phyloP scores from a whole-genome alignment of 1,140 invertebrate species.

The Bombus waltoni region DNA sequence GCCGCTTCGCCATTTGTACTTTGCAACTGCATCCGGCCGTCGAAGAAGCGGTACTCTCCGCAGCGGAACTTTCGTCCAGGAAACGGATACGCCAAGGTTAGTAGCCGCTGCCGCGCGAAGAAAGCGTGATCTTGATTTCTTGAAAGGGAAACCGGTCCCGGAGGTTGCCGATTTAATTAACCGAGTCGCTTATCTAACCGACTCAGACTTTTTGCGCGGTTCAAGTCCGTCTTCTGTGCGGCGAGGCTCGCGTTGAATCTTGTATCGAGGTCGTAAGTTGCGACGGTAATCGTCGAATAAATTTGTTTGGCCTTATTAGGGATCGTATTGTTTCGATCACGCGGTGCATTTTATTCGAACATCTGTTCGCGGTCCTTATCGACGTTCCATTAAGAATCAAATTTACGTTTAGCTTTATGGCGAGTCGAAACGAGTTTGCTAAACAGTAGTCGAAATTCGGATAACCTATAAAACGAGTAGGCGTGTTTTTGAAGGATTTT shows the following conservation, averaged over 20 bases:
- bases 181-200: background rate
- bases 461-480: background rate
- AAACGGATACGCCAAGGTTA: background rate
- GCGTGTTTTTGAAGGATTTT: background rate
- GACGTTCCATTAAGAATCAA: background rate
- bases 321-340: background rate
- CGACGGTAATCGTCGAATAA: background rate
- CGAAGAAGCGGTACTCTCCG: background rate
- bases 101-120: background rate
- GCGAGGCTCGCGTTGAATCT: background rate
- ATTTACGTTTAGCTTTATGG: background rate
- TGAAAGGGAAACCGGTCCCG: constrained; percentile 24
- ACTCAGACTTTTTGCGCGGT: background rate
- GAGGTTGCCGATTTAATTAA: background rate
- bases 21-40: background rate
- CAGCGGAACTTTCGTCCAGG: background rate
- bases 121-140: constrained; percentile 29
- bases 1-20: constrained; percentile 28
- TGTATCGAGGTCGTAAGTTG: background rate
- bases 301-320: background rate
- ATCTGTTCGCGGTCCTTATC: background rate
- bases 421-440: background rate
- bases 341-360: background rate
- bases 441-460: background rate
- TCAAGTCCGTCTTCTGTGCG: background rate